These are phyloP conservation scores for Meriones psammophilus DNA, from an alignment of 2,797 vertebrate species.

Conservation along the genomic window DNA sequence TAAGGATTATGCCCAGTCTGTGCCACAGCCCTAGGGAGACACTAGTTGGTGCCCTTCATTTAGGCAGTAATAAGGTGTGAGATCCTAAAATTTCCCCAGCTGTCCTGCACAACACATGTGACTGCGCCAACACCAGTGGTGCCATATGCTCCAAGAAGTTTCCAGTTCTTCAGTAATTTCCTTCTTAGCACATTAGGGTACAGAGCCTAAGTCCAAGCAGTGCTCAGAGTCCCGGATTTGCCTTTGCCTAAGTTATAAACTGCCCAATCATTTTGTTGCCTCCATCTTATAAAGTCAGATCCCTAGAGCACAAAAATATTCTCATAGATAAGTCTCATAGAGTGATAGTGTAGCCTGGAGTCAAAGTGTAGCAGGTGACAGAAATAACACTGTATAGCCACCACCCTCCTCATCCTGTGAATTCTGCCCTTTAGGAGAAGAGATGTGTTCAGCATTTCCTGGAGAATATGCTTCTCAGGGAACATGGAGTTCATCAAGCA, in stretches of 20 bases:
- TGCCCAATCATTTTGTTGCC: not conserved
- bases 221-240: not conserved
- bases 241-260: not conserved
- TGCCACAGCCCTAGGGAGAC: not conserved
- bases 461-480: slow-evolving; percentile 10
- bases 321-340: not conserved
- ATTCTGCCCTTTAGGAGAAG: not conserved
- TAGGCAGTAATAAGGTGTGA: slow-evolving; percentile 26
- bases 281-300: slow-evolving; percentile 23
- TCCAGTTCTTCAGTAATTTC: slow-evolving; percentile 59
- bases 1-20: not conserved
- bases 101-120: not conserved
- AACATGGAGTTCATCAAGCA: not conserved
- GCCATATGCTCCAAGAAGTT: slow-evolving; percentile 22
- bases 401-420: not conserved
- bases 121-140: slow-evolving; percentile 11
- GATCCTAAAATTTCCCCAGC: not conserved
- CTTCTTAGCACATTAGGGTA: slow-evolving; percentile 13
- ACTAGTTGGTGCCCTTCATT: not conserved
- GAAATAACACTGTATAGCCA: not conserved
- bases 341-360: not conserved
- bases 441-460: not conserved
- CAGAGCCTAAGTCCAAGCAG: not conserved
- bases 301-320: not conserved
- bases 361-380: not conserved